Evolutionary conservation across 2,888 invertebrate genomes (phyloP).

Genomic region (Phymatocera aterrima): DNA sequence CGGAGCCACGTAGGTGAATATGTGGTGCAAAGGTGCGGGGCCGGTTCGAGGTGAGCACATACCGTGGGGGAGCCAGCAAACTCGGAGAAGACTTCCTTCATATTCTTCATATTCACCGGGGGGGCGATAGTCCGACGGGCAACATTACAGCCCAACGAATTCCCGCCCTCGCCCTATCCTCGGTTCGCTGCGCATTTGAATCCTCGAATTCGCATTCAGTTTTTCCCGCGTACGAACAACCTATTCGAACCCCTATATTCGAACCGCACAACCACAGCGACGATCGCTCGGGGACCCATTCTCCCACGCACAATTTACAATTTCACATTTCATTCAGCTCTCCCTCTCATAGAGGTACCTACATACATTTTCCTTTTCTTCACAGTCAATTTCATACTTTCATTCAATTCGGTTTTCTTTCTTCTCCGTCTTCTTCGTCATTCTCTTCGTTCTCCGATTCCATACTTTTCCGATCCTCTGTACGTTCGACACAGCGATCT

Average conservation of each 20-base stretch:
- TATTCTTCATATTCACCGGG: slow-evolving; percentile 72
- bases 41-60: background rate
- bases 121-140: slow-evolving; percentile 69
- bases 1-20: slow-evolving; percentile 9
- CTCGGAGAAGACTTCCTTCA: slow-evolving; percentile 67
- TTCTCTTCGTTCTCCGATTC: too few relatives aligned
- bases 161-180: slow-evolving; percentile 56
- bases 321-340: slow-evolving; percentile 69
- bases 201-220: slow-evolving; percentile 58
- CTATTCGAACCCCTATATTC: slow-evolving; percentile 46
- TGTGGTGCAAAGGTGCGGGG: background rate
- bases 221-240: background rate
- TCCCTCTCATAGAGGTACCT: slow-evolving; percentile 16
- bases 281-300: slow-evolving; percentile 71
- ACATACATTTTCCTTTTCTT: background rate
- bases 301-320: slow-evolving; percentile 74
- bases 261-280: slow-evolving; percentile 52
- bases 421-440: too few relatives aligned
- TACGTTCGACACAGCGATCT: too few relatives aligned
- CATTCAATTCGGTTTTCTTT: background rate
- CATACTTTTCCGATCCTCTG: too few relatives aligned
- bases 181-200: slow-evolving; percentile 71
- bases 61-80: slow-evolving; percentile 30
- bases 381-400: background rate
- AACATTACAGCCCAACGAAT: slow-evolving; percentile 70